Conservation (phyloP, 2,797 vertebrate genomes). For the Ceryle rudis region DNA sequence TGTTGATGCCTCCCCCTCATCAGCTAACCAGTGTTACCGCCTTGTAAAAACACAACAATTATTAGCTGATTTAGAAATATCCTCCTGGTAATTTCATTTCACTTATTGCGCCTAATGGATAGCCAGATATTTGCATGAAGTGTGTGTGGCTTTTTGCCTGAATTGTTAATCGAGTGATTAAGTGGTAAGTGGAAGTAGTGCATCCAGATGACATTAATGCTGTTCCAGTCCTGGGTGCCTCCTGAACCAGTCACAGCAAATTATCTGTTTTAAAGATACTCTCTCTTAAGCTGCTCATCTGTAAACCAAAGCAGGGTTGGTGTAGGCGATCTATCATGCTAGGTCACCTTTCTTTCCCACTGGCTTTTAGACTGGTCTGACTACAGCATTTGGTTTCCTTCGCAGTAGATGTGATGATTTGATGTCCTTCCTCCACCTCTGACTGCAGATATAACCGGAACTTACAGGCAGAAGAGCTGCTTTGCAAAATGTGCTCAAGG, state of each 20-base stretch:
- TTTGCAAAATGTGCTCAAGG: neutral
- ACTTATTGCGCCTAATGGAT: constrained; percentile 62
- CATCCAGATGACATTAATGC: constrained; percentile 53
- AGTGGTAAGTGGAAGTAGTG: constrained; percentile 46
- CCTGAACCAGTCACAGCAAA: constrained; percentile 45
- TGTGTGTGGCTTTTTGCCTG: constrained; percentile 70
- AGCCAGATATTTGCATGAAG: constrained; percentile 69
- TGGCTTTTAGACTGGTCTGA: neutral
- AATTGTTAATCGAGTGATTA: constrained; percentile 70
- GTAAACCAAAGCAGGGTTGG: constrained; percentile 11
- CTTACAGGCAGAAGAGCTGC: neutral
- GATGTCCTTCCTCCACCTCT: accelerated
- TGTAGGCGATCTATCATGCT: neutral
- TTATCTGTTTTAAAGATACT: neutral
- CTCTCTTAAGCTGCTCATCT: constrained; percentile 5
- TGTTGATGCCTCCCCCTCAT: constrained; percentile 21
- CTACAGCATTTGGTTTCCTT: neutral
- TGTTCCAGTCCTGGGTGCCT: constrained; percentile 35
- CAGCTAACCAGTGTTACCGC: constrained; percentile 2
- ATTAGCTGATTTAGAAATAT: constrained; percentile 65
- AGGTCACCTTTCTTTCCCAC: neutral
- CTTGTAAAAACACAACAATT: constrained; percentile 70
- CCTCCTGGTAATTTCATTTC: constrained; percentile 69
- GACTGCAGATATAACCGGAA: neutral
- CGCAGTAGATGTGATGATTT: accelerated